Percentiles rank a stretch among this genome's conserved stretches.
Conservation (phyloP, 2,797 vertebrate genomes). For the Trachops cirrhosus region DNA sequence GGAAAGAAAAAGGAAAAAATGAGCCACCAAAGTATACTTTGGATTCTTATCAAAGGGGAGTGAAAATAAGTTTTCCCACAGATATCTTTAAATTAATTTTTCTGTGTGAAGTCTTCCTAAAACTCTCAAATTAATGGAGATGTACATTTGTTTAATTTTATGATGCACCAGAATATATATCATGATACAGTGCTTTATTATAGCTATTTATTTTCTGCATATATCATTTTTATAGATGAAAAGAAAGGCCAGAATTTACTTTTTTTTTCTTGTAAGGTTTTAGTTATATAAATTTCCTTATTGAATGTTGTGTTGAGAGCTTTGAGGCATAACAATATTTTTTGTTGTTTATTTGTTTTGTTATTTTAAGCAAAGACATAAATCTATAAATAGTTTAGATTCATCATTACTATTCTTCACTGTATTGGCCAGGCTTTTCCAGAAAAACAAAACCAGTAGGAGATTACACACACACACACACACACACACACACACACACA, state of each 20-base stretch:
- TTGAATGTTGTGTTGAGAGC: neutral
- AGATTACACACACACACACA: neutral
- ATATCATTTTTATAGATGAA: neutral
- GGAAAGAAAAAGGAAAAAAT: neutral
- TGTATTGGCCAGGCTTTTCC: neutral
- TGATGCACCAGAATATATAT: neutral
- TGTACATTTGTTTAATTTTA: conserved; percentile 3
- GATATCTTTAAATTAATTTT: neutral
- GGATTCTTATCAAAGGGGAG: neutral
- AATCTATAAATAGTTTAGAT: neutral
- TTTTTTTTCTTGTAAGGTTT: conserved; percentile 40
- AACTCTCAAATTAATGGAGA: neutral
- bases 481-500: neutral
- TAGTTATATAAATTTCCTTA: neutral
- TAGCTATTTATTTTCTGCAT: neutral
- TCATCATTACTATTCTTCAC: neutral
- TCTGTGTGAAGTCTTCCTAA: neutral
- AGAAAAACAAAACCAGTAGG: neutral
- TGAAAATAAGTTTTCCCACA: neutral
- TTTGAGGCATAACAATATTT: neutral
- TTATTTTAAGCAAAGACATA: neutral
- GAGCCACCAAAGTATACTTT: neutral
- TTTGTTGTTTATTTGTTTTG: neutral
- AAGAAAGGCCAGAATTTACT: neutral
- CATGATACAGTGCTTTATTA: neutral